Evolutionary conservation across 1,140 invertebrate species (phyloP).

Genomic region (Homalodisca vitripennis): DNA sequence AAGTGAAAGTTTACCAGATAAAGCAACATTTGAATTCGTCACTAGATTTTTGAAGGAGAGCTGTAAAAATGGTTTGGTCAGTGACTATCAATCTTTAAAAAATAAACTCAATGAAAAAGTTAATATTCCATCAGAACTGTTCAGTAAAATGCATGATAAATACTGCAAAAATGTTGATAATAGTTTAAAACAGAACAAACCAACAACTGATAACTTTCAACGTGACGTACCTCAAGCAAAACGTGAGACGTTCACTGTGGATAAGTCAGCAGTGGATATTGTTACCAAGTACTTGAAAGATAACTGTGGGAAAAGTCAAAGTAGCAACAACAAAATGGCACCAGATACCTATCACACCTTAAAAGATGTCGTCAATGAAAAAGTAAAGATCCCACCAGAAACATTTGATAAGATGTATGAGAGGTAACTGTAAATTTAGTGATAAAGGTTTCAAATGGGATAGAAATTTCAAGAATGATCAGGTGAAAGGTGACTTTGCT

Average conservation of each 20-base stretch:
- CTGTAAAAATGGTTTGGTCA: constrained; percentile 2
- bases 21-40: neutral
- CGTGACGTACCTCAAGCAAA: too few relatives aligned
- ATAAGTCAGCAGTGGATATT: neutral
- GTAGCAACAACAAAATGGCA: too few relatives aligned
- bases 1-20: too few relatives aligned
- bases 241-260: too few relatives aligned
- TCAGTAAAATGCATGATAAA: too few relatives aligned
- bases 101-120: too few relatives aligned
- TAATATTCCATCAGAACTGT: too few relatives aligned
- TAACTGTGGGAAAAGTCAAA: neutral
- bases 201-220: too few relatives aligned
- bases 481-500: constrained; percentile 1
- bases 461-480: neutral
- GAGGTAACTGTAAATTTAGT: constrained; percentile 1
- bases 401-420: neutral
- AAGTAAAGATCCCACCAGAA: neutral
- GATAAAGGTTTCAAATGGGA: neutral
- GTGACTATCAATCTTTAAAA: too few relatives aligned
- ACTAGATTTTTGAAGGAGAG: neutral
- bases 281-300: neutral
- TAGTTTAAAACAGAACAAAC: too few relatives aligned
- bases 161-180: too few relatives aligned
- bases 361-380: neutral
- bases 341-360: too few relatives aligned